These are phyloP conservation scores for Meloidogyne hapla DNA, from an alignment of 1,140 invertebrate species.

Conservation along the genomic window DNA sequence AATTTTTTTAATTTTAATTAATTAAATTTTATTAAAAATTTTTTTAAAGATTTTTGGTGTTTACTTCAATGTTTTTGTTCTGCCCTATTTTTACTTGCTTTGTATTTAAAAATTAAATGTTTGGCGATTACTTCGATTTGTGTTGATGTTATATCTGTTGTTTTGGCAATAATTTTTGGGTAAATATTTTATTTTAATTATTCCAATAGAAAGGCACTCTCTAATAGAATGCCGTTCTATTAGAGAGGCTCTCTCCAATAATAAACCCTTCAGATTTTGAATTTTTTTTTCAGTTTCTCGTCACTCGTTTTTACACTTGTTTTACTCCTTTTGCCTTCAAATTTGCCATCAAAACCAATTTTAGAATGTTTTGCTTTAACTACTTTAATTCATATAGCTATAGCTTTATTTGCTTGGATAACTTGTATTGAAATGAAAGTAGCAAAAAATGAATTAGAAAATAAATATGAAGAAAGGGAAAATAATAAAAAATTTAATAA, in stretches of 20 bases:
- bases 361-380: background rate
- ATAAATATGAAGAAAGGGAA: background rate
- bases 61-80: conserved; percentile 26
- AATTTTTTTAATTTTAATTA: background rate
- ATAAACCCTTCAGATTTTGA: no score
- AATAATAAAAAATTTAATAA: background rate
- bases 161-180: conserved; percentile 19
- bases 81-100: conserved; percentile 15
- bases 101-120: background rate
- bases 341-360: background rate
- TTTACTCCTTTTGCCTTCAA: background rate
- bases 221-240: no score
- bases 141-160: conserved; percentile 16
- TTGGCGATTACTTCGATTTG: background rate
- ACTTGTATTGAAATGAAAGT: background rate
- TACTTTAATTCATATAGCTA: background rate
- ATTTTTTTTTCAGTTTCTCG: background rate
- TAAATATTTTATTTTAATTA: background rate
- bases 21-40: background rate
- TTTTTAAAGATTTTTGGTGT: conserved; percentile 18
- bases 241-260: no score
- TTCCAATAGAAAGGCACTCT: no score
- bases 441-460: background rate
- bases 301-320: background rate
- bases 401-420: background rate